A percentile compares a stretch with the other conserved stretches of the same genome.
These are phyloP conservation scores for Sebastes fasciatus DNA, from an alignment of 2,113 vertebrate genomes.

Conservation along the genomic window DNA sequence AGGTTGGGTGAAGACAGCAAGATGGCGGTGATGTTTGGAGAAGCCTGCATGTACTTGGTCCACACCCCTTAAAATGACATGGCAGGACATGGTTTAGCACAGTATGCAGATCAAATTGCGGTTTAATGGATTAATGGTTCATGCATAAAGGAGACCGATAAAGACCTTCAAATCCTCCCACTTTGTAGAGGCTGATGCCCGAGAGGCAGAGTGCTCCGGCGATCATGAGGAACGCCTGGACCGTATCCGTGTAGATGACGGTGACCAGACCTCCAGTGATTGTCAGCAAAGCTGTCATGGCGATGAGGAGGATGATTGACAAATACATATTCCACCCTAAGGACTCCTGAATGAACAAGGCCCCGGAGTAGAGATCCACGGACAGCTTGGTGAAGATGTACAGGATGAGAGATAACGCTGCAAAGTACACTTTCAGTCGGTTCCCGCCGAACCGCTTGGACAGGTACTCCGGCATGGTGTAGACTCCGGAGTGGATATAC, in stretches of 20 bases:
- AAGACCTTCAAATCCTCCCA: slow-evolving; percentile 92
- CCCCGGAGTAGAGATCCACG: slow-evolving; percentile 96
- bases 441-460: slow-evolving; percentile 94
- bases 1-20: slow-evolving; percentile 89
- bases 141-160: background rate
- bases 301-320: slow-evolving; percentile 93
- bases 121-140: background rate
- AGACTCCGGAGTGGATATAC: slow-evolving; percentile 93
- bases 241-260: slow-evolving; percentile 96
- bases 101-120: background rate
- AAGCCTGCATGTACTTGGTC: slow-evolving; percentile 91
- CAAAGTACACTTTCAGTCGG: slow-evolving; percentile 94
- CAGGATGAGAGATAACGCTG: slow-evolving; percentile 91
- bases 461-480: slow-evolving; percentile 98
- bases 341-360: slow-evolving; percentile 97
- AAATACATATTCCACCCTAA: slow-evolving; percentile 97
- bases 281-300: slow-evolving; percentile 93
- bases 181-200: slow-evolving; percentile 89
- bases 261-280: slow-evolving; percentile 95
- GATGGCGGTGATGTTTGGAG: slow-evolving; percentile 91
- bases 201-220: slow-evolving; percentile 92
- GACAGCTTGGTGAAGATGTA: slow-evolving; percentile 98
- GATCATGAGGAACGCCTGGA: slow-evolving; percentile 96
- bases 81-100: background rate
- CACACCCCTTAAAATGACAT: slow-evolving; percentile 81